Percentiles rank a stretch among this genome's conserved stretches.
phyloP scores from a whole-genome alignment of 2,888 invertebrate species.

The Andricus quercusramuli region DNA sequence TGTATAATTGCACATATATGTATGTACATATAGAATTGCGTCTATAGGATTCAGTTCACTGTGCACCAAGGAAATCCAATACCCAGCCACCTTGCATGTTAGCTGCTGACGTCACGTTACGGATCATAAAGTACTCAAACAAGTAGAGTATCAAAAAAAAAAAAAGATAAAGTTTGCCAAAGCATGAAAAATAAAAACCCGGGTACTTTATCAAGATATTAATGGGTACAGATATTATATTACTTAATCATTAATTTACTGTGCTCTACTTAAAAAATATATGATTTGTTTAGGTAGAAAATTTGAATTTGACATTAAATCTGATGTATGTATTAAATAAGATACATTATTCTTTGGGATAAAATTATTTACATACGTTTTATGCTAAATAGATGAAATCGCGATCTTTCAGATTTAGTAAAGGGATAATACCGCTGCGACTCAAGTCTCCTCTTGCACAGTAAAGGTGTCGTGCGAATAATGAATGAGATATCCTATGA shows the following conservation, averaged over 20 bases:
- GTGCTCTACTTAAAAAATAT: not conserved
- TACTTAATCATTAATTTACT: not conserved
- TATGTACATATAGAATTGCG: constrained; percentile 53
- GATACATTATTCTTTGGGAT: not conserved
- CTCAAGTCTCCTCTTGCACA: constrained; percentile 59
- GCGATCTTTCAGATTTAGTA: constrained; percentile 57
- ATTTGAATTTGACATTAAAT: not conserved
- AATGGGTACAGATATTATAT: no score
- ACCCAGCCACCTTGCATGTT: constrained; percentile 65
- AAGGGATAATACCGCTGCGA: constrained; percentile 57
- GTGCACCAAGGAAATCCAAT: constrained; percentile 62
- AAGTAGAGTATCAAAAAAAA: constrained; percentile 3
- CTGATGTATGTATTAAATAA: not conserved
- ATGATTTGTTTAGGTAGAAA: not conserved
- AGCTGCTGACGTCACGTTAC: constrained; percentile 58
- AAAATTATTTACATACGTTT: not conserved
- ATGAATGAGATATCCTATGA: constrained; percentile 67
- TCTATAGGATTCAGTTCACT: constrained; percentile 54
- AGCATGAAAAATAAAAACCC: not conserved
- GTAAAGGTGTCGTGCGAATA: constrained; percentile 64
- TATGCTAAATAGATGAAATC: constrained; percentile 50
- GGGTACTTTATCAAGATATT: not conserved
- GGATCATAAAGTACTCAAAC: constrained; percentile 55
- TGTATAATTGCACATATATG: constrained; percentile 48
- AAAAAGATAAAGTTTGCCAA: constrained; percentile 23